Evolutionary conservation across 2,113 vertebrate species (phyloP), one percentile per base, ranked within the genome.

Genomic region (Saccopteryx leptura): DNA sequence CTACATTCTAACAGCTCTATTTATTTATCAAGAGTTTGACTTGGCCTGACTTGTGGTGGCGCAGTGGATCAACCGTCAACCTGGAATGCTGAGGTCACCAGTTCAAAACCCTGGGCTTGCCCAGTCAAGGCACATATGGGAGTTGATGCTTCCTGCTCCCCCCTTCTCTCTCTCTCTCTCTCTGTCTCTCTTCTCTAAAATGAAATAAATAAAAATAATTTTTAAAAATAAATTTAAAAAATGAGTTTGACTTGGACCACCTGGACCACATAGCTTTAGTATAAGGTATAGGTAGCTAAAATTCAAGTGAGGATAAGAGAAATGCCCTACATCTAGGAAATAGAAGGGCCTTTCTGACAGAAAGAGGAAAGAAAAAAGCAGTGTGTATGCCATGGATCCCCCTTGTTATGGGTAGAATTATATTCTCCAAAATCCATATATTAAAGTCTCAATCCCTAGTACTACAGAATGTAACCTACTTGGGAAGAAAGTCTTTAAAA

Each of bases 401-500:
- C 18, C 56, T 68, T 50, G 28, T 92, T 69, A 69, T 31, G 58
- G n/a, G 46, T 23, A 79, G n/a, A 96, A 95, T 2, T 78, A 13
- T 88, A 56, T 80, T 21, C 71, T 15, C 4, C 33, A 60, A 78
- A 90, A 93, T 86, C 61, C 33, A 78, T 19, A 74, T 24, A 5
- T 4, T 91, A 9, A 81, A 28, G 48, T 85, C 63, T 87, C 56
- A 96, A 58, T 3, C 6, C 8, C 66, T 1, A 86, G 48, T 7
- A 89, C 28, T n/a, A 91, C 9, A 69, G 33, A 91, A 84, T 63
- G 13, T 58, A 75, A 80, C n/a, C 60, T 81, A 85, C 65, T 89
- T 76, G 60, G 65, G 91, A 80, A 95, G 18, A 66, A 84, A 28
- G 39, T 58, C 52, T 97, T 95, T 93, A 89, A 95, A 86, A 48